Evolutionary conservation across 2,888 invertebrate species (phyloP), one percentile per base, ranked within the genome.

Genomic region (Melanostoma mellinum): DNA sequence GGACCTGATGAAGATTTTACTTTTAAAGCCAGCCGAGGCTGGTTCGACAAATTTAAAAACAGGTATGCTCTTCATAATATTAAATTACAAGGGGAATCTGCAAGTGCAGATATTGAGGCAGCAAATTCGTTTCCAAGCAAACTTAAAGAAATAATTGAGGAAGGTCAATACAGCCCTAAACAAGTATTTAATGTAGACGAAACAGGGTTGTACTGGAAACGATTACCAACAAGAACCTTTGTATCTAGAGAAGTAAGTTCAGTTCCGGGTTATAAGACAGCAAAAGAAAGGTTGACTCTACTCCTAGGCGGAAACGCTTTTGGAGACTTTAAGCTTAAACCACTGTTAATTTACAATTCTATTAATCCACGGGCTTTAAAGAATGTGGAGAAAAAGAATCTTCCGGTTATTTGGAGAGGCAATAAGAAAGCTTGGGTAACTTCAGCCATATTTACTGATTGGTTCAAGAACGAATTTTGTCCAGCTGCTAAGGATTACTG

Each of bases 291-390:
- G 10, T 30, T 32, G 40, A 60, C 60, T 3, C 60, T 33, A 33
- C n/a, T 60, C 32, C 33, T 60, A 33, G 42, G 40, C 10, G 60
- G 60, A 44, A 33, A 44, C 33, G 9, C 38, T 40, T 56, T 20
- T 8, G 40, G 56, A 2, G 40, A 40, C 40, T 42, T 60, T 60
- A 44, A 48, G 42, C 81, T 88, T 52, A 89, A 87, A 82, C 87
- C 87, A 53, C 75, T 89, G 75, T 77, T 89, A 67, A 86, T 89
- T 36, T 86, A 87, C 78, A 81, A 86, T 55, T 86, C 87, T 32
- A 60, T 86, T 71, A 88, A 87, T 68, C 87, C 87, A 48, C 78
- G 87, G 46, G 80, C 87, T 67, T 69, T 88, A 69, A 87, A 87
- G 84, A 72, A 75, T 38, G 53, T 86, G 50, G 77, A 86, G 63